These are phyloP conservation scores for Campylomormyrus numenius DNA, from an alignment of 2,113 vertebrate genomes.

Conservation along the genomic window DNA sequence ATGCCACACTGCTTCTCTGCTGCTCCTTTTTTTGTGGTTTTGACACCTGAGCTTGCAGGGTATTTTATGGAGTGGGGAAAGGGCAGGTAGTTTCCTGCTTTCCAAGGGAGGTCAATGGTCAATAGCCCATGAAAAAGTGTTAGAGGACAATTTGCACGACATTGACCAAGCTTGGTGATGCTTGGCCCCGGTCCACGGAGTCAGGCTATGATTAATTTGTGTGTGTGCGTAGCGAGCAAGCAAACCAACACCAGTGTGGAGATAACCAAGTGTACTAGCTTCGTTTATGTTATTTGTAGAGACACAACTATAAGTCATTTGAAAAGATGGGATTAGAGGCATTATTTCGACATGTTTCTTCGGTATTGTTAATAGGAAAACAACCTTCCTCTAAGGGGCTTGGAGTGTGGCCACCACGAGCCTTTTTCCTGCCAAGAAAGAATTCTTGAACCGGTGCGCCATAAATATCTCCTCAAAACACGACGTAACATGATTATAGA, in stretches of 20 bases:
- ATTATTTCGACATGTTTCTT: conserved; percentile 11
- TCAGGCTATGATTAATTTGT: not conserved
- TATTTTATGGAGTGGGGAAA: not conserved
- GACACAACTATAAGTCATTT: conserved; percentile 4
- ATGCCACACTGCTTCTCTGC: not conserved
- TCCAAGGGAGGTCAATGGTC: not conserved
- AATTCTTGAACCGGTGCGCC: not conserved
- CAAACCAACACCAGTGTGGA: not conserved
- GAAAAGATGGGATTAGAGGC: conserved; percentile 13
- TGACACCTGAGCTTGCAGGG: not conserved
- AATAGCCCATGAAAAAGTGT: not conserved
- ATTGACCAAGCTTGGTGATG: not conserved
- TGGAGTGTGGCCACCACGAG: conserved; percentile 9
- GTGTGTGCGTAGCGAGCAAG: not conserved
- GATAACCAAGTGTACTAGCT: conserved; percentile 1
- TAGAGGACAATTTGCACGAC: not conserved
- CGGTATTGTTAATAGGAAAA: conserved; percentile 16
- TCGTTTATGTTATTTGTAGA: not conserved
- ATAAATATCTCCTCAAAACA: conserved; percentile 1
- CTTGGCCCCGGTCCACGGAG: not conserved
- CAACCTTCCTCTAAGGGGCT: conserved; percentile 7
- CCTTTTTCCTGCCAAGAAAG: conserved; percentile 16
- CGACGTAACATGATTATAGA: conserved; percentile 19
- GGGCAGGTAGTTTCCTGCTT: not conserved
- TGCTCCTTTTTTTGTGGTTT: not conserved